phyloP scores from a whole-genome alignment of 1,140 invertebrate species.

The Leptonema lineaticorne region DNA sequence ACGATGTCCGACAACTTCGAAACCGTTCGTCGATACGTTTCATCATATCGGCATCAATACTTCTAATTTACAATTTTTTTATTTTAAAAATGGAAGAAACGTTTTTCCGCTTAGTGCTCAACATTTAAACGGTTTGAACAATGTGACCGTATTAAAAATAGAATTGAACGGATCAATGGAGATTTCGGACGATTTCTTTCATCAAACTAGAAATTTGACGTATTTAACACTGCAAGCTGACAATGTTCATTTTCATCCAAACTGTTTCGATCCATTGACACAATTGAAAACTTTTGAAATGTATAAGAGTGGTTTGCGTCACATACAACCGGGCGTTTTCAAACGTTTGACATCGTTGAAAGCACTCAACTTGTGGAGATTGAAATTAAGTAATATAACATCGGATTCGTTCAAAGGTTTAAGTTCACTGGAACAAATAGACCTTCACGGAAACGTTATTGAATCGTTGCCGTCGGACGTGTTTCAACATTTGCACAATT shows the following conservation, averaged over 20 bases:
- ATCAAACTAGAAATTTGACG: conserved; percentile 58
- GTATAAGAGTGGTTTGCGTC: conserved; percentile 60
- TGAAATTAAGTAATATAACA: conserved; percentile 60
- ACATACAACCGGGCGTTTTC: conserved; percentile 61
- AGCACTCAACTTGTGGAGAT: conserved; percentile 64
- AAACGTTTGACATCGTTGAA: conserved; percentile 58
- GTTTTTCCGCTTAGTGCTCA: conserved; percentile 49
- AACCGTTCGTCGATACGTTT: conserved; percentile 50
- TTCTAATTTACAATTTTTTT: conserved; percentile 35
- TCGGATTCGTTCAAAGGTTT: conserved; percentile 61
- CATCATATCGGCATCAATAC: conserved; percentile 47
- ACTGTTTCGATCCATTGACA: conserved; percentile 57
- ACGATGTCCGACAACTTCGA: conserved; percentile 49
- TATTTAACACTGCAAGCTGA: conserved; percentile 63
- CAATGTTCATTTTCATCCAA: conserved; percentile 57
- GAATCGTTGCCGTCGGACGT: conserved; percentile 57
- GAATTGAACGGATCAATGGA: conserved; percentile 55
- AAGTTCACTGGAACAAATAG: conserved; percentile 59
- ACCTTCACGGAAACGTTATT: conserved; percentile 64
- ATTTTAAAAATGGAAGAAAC: conserved; percentile 47
- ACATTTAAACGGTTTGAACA: conserved; percentile 57
- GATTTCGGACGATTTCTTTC: conserved; percentile 61
- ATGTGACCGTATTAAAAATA: conserved; percentile 53
- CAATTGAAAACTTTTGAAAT: conserved; percentile 63
- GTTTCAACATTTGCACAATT: conserved; percentile 59